Evolutionary conservation across 2,888 invertebrate genomes (phyloP), one percentile per base, ranked within the genome.

Genomic region (Sylvicola cinctus): DNA sequence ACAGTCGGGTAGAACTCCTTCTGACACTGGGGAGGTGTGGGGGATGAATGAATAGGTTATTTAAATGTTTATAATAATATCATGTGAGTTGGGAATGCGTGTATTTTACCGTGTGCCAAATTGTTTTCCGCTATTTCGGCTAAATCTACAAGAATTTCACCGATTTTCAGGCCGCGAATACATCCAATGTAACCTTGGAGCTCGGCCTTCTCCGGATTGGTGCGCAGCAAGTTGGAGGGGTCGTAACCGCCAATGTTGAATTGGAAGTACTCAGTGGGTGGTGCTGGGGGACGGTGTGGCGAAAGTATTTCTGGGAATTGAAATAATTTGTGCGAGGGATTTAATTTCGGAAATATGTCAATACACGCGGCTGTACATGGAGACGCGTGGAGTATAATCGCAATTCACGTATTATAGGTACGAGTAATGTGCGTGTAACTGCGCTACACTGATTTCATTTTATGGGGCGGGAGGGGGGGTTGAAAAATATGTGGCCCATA

Each of bases 241-340:
- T 85, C 84, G 48, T 76, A 83, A 10, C 85, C 85, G 25, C 87
- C 88, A 29, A 88, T 63, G 55, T 85, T 84, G 47, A 80, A 68
- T 60, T 87, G 84, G 49, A 87, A 84, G 54, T 88, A 88, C 48
- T 83, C 80, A 1, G 79, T 81, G 1, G 87, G 85, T 5, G 84
- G 81, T 2, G 85, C 83, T 16, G 84, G 84, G 3, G 87, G 87
- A 40, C 87, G 66, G 54, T 84, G 84, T 6, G 87, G 87, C 34
- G 79, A 78, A 31, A 88, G 66, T 25, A 84, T 77, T 64, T 88
- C 87, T 79, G 59, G 27, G 61, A 60, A 42, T 14, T 26, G 35
- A 33, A 33, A 35, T 25, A 25, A 12, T 16, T 16, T 14, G 11
- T 14, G 17, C 3, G 12, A 20, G 28, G 13, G 26, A 23, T 23